These are phyloP conservation scores for Artibeus jamaicensis DNA, from an alignment of 2,797 vertebrate genomes.

Conservation along the genomic window DNA sequence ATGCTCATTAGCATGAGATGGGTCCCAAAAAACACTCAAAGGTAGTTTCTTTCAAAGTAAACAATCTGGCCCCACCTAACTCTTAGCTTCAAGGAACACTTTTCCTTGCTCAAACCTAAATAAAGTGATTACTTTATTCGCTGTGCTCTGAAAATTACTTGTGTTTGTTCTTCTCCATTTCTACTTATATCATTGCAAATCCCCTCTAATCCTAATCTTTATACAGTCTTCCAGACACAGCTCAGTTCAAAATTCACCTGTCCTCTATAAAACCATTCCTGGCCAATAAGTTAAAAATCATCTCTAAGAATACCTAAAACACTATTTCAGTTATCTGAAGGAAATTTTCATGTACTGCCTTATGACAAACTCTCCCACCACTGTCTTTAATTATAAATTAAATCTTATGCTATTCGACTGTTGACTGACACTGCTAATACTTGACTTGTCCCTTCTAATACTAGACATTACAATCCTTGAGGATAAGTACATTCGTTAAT, in stretches of 20 bases:
- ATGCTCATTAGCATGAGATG: slow-evolving; percentile 60
- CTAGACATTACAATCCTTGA: neutral
- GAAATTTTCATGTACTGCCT: neutral
- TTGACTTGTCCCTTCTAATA: slow-evolving; percentile 24
- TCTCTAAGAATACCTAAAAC: slow-evolving; percentile 18
- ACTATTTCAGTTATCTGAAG: slow-evolving; percentile 8
- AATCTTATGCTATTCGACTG: neutral
- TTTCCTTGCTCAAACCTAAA: slow-evolving; percentile 40
- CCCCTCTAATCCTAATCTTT: neutral
- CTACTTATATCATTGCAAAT: neutral
- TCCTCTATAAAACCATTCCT: slow-evolving; percentile 28
- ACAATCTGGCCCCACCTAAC: slow-evolving; percentile 27
- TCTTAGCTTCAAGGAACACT: neutral
- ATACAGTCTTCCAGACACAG: neutral
- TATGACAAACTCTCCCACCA: neutral
- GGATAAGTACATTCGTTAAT: neutral
- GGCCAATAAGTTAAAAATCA: slow-evolving; percentile 41
- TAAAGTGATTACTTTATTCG: slow-evolving; percentile 1
- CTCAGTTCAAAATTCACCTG: slow-evolving; percentile 52
- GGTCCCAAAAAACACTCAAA: slow-evolving; percentile 18
- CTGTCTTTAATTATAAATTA: slow-evolving; percentile 24
- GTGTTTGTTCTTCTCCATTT: neutral
- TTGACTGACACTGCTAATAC: neutral
- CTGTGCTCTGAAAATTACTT: slow-evolving; percentile 31
- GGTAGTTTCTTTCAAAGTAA: slow-evolving; percentile 34